phyloP scores from a whole-genome alignment of 2,797 vertebrate species.

The Lophotriccus pileatus region DNA sequence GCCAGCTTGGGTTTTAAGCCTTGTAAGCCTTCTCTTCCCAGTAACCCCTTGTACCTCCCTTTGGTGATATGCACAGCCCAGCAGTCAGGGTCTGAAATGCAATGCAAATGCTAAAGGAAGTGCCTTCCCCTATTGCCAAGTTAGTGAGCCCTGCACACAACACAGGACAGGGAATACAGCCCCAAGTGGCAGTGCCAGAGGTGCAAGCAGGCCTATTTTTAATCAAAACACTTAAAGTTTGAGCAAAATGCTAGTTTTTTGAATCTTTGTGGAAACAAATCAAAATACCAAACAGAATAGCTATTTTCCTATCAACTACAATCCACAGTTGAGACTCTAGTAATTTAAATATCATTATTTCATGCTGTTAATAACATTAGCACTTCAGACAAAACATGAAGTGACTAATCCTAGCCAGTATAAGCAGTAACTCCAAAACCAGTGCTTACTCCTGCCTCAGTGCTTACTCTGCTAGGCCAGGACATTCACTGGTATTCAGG shows the following conservation, averaged over 20 bases:
- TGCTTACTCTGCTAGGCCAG: background rate
- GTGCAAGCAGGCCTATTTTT: background rate
- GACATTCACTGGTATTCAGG: background rate
- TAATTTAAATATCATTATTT: constrained; percentile 4
- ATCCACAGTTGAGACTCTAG: background rate
- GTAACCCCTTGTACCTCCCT: background rate
- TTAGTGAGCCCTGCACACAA: background rate
- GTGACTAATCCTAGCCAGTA: background rate
- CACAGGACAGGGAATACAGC: background rate
- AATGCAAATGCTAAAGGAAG: background rate
- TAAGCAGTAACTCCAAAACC: background rate
- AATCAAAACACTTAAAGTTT: background rate
- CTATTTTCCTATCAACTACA: background rate
- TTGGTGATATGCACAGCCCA: background rate
- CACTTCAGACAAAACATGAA: background rate
- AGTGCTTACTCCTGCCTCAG: background rate
- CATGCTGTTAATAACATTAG: background rate
- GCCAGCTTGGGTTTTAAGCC: background rate
- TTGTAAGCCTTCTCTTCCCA: background rate
- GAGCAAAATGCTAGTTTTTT: background rate
- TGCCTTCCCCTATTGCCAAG: background rate
- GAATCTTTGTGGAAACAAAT: background rate
- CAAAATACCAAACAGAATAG: background rate
- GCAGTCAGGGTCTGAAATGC: background rate
- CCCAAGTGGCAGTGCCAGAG: background rate